Evolutionary conservation across 92 coral and sea anemone species (phyloP).

Genomic region (Parazoanthus atlanticus): DNA sequence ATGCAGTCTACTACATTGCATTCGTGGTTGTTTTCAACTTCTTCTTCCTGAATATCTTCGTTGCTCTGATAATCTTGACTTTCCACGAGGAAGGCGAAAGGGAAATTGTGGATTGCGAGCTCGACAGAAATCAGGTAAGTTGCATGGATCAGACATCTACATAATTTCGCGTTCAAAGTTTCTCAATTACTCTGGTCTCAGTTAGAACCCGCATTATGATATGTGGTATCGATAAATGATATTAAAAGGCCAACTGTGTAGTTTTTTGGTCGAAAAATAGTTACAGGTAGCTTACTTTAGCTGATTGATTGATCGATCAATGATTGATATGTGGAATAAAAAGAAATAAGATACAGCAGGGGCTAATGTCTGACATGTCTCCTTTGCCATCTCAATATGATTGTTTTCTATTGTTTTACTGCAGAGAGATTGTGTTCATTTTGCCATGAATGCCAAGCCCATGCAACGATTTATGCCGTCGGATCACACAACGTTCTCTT

Average conservation of each 20-base stretch:
- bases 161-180: too few relatives aligned
- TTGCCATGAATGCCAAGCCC: conserved; percentile 91
- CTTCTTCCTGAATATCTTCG: conserved; percentile 97
- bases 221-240: too few relatives aligned
- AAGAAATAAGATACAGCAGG: too few relatives aligned
- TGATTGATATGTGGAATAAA: too few relatives aligned
- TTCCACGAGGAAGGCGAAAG: conserved; percentile 98
- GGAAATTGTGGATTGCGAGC: conserved; percentile 90
- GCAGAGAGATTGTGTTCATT: conserved; percentile 94
- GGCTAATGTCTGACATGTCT: too few relatives aligned
- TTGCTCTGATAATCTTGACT: conserved; percentile 93
- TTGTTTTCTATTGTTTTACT: neutral
- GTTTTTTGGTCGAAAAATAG: too few relatives aligned
- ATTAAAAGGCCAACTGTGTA: too few relatives aligned
- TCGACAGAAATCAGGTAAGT: conserved; percentile 93
- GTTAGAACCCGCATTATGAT: too few relatives aligned
- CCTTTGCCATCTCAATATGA: neutral
- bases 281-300: too few relatives aligned
- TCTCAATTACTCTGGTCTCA: too few relatives aligned
- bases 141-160: too few relatives aligned
- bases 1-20: conserved; percentile 88
- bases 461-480: conserved; percentile 91
- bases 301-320: too few relatives aligned
- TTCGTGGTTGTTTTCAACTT: conserved; percentile 98
- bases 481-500: conserved; percentile 72